These are phyloP conservation scores for Litoditis marina DNA, from an alignment of 2,888 invertebrate genomes.

Conservation along the genomic window DNA sequence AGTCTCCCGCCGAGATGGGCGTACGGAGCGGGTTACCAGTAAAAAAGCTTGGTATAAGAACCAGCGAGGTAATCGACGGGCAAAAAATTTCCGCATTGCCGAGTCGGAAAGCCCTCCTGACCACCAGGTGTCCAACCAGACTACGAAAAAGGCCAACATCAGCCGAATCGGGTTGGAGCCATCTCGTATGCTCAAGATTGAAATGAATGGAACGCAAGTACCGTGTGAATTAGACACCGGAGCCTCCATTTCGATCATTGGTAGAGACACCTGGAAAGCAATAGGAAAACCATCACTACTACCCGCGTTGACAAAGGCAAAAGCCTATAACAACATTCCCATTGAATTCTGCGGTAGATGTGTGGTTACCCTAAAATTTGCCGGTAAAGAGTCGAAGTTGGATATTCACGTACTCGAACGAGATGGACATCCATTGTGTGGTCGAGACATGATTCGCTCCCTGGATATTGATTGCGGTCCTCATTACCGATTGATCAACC, in stretches of 20 bases:
- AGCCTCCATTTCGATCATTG: background rate
- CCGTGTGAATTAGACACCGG: background rate
- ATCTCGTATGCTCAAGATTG: background rate
- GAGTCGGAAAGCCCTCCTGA: no score
- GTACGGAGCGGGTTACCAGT: no score
- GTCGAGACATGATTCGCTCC: background rate
- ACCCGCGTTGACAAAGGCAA: accelerated
- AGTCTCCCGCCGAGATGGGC: no score
- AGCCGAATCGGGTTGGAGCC: background rate
- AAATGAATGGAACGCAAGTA: background rate
- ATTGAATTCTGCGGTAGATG: background rate
- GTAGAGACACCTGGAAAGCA: background rate
- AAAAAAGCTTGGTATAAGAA: no score
- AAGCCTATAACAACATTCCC: accelerated
- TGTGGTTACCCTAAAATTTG: background rate
- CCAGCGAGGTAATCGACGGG: no score
- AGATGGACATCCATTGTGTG: accelerated
- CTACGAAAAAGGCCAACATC: no score
- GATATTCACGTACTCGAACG: background rate
- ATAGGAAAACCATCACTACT: background rate
- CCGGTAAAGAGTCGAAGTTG: accelerated
- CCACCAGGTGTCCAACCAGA: no score
- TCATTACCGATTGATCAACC: accelerated
- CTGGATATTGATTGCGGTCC: background rate
- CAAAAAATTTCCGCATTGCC: no score